These are phyloP conservation scores for Scelioninae gen. 1 DNA, from an alignment of 2,888 invertebrate genomes.

Conservation along the genomic window DNA sequence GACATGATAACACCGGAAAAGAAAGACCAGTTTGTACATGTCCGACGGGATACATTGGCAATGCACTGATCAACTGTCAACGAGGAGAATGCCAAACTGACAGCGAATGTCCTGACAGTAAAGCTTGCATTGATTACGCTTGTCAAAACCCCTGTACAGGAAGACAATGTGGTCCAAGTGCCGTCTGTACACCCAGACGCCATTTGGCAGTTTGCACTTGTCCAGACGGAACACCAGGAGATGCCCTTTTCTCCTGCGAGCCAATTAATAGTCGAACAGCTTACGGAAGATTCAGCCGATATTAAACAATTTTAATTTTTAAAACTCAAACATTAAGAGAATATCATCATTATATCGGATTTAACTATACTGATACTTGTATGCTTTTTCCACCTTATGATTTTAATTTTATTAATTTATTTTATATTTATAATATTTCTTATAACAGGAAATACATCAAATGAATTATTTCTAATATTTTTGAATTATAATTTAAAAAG, in stretches of 20 bases:
- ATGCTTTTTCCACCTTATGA: no score
- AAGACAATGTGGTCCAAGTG: conserved; percentile 90
- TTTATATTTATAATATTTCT: no score
- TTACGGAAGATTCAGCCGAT: conserved; percentile 64
- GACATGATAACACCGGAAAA: conserved; percentile 91
- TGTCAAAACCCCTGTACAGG: conserved; percentile 89
- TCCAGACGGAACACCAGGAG: conserved; percentile 88
- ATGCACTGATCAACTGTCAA: conserved; percentile 89
- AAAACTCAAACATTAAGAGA: no score
- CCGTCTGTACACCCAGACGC: conserved; percentile 90
- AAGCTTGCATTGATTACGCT: conserved; percentile 91
- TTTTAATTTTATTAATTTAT: no score
- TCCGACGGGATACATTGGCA: conserved; percentile 90
- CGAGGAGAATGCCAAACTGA: conserved; percentile 92
- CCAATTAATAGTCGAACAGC: conserved; percentile 73
- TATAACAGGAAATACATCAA: no score
- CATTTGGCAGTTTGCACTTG: conserved; percentile 94
- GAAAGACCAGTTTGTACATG: conserved; percentile 95
- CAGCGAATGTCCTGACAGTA: conserved; percentile 90
- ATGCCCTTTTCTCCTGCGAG: conserved; percentile 86
- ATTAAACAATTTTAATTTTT: conserved; percentile 26
- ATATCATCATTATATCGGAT: no score
- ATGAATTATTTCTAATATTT: no score
- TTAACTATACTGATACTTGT: no score
- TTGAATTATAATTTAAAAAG: no score